Evolutionary conservation across 2,113 vertebrate species (phyloP).

Genomic region (Nicator chloris): DNA sequence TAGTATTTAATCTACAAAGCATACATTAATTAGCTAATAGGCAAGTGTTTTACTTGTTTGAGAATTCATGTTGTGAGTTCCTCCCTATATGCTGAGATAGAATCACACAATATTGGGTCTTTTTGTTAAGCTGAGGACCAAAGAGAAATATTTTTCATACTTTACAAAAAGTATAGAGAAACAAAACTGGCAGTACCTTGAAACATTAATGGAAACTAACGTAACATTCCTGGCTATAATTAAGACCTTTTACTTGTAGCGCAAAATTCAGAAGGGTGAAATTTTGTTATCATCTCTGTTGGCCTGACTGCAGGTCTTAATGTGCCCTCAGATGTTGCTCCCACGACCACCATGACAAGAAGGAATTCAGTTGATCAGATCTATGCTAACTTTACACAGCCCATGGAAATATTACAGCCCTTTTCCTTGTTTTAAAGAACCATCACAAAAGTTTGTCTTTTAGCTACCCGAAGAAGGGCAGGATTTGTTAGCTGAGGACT

Average conservation of each 20-base stretch:
- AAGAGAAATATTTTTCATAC: neutral
- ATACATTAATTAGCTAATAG: neutral
- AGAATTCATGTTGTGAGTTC: neutral
- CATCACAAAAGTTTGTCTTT: neutral
- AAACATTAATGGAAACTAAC: neutral
- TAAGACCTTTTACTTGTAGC: neutral
- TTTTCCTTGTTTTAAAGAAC: neutral
- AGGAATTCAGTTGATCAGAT: neutral
- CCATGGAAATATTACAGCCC: neutral
- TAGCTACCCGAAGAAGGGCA: neutral
- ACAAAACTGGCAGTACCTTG: neutral
- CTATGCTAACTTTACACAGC: neutral
- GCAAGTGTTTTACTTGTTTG: neutral
- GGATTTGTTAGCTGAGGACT: neutral
- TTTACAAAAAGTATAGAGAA: neutral
- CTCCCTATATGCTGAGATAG: neutral
- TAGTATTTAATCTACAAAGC: neutral
- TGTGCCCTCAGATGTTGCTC: neutral
- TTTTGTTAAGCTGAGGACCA: neutral
- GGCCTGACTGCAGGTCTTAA: neutral
- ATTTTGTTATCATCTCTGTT: neutral
- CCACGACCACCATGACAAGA: neutral
- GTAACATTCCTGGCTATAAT: neutral
- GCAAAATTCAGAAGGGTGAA: neutral
- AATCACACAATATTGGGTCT: neutral